phyloP scores from a whole-genome alignment of 2,888 invertebrate species.

The Drosophila multiciliata region DNA sequence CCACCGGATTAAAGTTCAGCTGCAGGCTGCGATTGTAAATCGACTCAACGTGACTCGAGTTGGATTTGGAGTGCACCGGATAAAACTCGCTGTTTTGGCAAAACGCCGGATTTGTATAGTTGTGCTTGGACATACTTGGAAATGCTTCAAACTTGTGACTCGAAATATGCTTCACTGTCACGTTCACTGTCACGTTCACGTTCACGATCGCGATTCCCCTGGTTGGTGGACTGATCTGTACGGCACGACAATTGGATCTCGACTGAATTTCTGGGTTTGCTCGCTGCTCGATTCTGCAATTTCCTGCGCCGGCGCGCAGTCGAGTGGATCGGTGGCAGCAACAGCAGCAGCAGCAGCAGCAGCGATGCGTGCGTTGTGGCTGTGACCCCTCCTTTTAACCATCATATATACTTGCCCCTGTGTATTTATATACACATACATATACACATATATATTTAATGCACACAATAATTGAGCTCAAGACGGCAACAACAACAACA shows the following conservation, averaged over 20 bases:
- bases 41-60: conserved; percentile 62
- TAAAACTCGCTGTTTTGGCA: conserved; percentile 91
- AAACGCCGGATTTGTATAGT: conserved; percentile 92
- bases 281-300: conserved; percentile 67
- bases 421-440: conserved; percentile 31
- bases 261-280: conserved; percentile 63
- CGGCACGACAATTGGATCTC: conserved; percentile 61
- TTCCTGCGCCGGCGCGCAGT: conserved; percentile 76
- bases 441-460: conserved; percentile 2
- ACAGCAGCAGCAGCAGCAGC: conserved; percentile 27
- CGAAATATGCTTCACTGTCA: conserved; percentile 6
- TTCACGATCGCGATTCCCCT: neutral
- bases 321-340: conserved; percentile 63
- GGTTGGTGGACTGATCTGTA: conserved; percentile 44
- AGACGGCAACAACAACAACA: conserved; percentile 54
- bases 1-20: conserved; percentile 70
- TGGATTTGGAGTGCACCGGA: conserved; percentile 77
- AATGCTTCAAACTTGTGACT: neutral
- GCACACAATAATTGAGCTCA: conserved; percentile 62
- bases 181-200: conserved; percentile 25
- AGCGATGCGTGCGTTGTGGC: conserved; percentile 45
- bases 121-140: conserved; percentile 83
- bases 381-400: conserved; percentile 42
- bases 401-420: conserved; percentile 46
- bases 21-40: conserved; percentile 83